Evolutionary conservation across 2,797 vertebrate species (phyloP), one percentile per base, ranked within the genome.

Genomic region (Toxotes lorentzi): DNA sequence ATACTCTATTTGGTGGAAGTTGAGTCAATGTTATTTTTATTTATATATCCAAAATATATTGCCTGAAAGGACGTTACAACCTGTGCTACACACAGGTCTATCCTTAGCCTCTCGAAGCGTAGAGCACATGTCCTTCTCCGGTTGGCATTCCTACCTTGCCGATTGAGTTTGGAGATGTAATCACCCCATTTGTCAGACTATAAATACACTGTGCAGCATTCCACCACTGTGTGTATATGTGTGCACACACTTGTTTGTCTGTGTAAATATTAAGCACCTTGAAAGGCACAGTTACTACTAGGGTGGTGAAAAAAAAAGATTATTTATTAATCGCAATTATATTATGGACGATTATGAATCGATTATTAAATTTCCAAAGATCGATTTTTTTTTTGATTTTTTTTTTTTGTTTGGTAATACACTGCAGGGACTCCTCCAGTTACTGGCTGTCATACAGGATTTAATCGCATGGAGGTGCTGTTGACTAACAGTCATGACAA

Each of bases 121-220:
- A 45, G 56, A 73, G 30, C 34, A 12, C 64, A 72, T 7, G 12
- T 60, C 59, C 41, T 32, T 69, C n/a, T 66, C 45, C 76, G 21
- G 43, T 57, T 51, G 69, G 58, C 78, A 86, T 88, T 83, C 74
- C 75, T 78, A 71, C 47, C 67, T 86, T 80, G 63, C 34, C 43
- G 4, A 82, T 80, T 88, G 54, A 84, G 71, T 85, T 85, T 80
- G 68, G 74, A 84, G 78, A 85, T 84, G 74, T 68, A 79, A 86
- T 91, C 75, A 68, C 64, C 35, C 53, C 65, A 85, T 86, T 90
- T 71, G 62, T 80, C 82, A 76, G 60, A 68, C 59, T 91, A 88
- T 82, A 87, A 86, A 89, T 89, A 90, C 54, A 68, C 70, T 5
- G 32, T 53, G 70, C 43, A 59, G 27, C 75, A 81, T 85, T 88